Conservation (phyloP, 35 echinoderm and acorn worm species). For the Ophiothrix spiculata region DNA sequence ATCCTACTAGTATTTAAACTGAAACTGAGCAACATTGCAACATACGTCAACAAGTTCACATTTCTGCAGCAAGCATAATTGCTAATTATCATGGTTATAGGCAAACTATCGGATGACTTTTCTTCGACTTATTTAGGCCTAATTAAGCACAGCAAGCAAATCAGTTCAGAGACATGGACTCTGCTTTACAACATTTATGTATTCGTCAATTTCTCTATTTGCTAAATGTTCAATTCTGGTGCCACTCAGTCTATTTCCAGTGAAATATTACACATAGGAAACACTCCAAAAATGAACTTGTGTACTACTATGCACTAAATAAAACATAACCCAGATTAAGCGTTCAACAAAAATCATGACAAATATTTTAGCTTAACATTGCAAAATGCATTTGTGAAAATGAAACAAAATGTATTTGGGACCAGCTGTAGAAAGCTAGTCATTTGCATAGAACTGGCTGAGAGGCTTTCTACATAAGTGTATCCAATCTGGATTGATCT, state of each 20-base stretch:
- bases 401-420: conserved; percentile 2
- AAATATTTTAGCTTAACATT: conserved; percentile 1
- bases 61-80: too few relatives aligned
- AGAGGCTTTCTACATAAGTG: too few relatives aligned
- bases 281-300: conserved; percentile 15
- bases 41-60: too few relatives aligned
- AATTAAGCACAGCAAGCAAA: too few relatives aligned
- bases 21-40: too few relatives aligned
- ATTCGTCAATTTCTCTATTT: not conserved
- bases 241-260: not conserved
- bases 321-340: not conserved
- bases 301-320: not conserved
- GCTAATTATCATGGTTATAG: too few relatives aligned
- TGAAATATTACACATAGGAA: conserved; percentile 10
- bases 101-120: too few relatives aligned
- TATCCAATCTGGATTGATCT: too few relatives aligned
- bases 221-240: not conserved
- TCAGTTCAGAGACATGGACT: not conserved
- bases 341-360: not conserved
- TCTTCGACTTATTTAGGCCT: too few relatives aligned
- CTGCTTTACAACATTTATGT: not conserved
- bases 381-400: not conserved
- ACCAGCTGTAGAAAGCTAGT: not conserved
- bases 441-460: not conserved
- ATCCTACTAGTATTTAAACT: too few relatives aligned